Evolutionary conservation across 2,113 vertebrate genomes (phyloP).

Genomic region (Excalfactoria chinensis): DNA sequence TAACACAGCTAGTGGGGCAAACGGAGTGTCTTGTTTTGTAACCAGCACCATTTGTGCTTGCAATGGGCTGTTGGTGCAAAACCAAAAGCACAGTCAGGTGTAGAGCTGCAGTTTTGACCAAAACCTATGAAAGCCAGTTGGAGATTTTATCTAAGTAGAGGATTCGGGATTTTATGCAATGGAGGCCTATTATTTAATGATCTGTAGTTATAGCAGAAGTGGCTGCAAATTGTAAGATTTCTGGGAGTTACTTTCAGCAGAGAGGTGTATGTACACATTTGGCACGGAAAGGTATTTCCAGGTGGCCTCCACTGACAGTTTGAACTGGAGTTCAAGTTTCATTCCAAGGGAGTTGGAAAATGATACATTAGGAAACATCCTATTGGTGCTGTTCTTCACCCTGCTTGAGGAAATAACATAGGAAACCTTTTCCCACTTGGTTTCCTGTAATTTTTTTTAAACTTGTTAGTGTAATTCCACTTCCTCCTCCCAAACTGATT

Average conservation of each 20-base stretch:
- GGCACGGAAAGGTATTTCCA: neutral
- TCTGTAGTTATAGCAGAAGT: neutral
- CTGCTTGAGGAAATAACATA: slow-evolving; percentile 65
- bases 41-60: neutral
- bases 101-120: neutral
- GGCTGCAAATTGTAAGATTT: neutral
- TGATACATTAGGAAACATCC: slow-evolving; percentile 26
- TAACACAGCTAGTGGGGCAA: neutral
- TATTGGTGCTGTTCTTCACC: slow-evolving; percentile 22
- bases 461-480: slow-evolving; percentile 49
- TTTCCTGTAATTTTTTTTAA: slow-evolving; percentile 52
- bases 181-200: neutral
- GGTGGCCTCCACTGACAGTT: slow-evolving; percentile 4
- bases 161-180: neutral
- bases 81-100: neutral
- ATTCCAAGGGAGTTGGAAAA: slow-evolving; percentile 18
- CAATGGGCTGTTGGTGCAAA: neutral
- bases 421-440: slow-evolving; percentile 31
- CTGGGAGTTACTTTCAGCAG: slow-evolving; percentile 2
- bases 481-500: slow-evolving; percentile 56
- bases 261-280: neutral
- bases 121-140: neutral
- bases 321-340: slow-evolving; percentile 39
- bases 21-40: neutral
- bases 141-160: neutral